Conservation (phyloP, 1,140 invertebrate species). For the Kradibia gibbosae region DNA sequence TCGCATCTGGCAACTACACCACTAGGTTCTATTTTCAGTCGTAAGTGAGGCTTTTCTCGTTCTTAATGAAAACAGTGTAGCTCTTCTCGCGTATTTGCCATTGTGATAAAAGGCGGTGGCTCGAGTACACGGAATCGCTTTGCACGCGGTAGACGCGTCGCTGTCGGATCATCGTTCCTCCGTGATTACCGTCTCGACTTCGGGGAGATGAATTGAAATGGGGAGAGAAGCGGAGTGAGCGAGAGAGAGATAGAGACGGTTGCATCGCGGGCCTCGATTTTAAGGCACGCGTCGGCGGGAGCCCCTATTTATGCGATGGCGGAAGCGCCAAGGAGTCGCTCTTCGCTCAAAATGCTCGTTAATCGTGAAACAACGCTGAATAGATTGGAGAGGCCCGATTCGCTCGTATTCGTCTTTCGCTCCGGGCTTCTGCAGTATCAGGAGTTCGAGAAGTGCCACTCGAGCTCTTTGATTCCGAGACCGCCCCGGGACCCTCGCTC, state of each 20-base stretch:
- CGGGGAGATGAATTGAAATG: no score
- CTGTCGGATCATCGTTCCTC: background rate
- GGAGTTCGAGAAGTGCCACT: background rate
- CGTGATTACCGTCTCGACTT: background rate
- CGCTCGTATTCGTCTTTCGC: background rate
- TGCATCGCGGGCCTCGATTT: background rate
- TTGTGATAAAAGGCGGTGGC: background rate
- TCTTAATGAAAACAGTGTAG: background rate
- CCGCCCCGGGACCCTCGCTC: slow-evolving; percentile 15
- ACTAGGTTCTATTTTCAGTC: slow-evolving; percentile 19
- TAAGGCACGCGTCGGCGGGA: no score
- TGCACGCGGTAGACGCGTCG: no score
- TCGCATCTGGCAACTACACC: background rate
- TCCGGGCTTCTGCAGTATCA: background rate
- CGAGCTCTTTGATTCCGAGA: background rate
- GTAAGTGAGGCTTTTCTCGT: background rate
- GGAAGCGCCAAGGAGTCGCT: no score
- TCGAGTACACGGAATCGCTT: background rate
- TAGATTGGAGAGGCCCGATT: background rate
- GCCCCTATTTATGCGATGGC: no score
- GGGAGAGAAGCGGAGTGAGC: no score
- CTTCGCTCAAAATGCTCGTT: no score
- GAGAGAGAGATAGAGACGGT: background rate
- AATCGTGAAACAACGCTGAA: no score
- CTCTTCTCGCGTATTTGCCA: slow-evolving; percentile 5